Conservation (phyloP, 2,113 vertebrate species). For the Hepsetus odoe region DNA sequence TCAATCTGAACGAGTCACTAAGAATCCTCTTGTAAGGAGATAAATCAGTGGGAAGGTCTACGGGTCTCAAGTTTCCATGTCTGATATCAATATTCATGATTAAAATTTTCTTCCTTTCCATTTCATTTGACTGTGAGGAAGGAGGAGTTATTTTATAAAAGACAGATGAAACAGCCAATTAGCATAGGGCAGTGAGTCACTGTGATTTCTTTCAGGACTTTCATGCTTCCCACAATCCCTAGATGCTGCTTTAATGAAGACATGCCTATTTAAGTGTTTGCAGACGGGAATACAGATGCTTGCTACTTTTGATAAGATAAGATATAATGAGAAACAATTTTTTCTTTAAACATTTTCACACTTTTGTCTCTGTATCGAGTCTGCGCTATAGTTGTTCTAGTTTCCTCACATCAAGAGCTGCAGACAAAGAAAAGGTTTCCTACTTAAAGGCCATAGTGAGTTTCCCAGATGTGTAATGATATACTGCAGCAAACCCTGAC, state of each 20-base stretch:
- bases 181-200: slow-evolving; percentile 30
- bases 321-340: not conserved
- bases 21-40: slow-evolving; percentile 43
- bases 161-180: slow-evolving; percentile 40
- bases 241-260: slow-evolving; percentile 39
- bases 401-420: slow-evolving; percentile 28
- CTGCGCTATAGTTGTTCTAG: not conserved
- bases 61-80: slow-evolving; percentile 54
- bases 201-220: slow-evolving; percentile 14
- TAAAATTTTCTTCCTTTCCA: slow-evolving; percentile 14
- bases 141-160: slow-evolving; percentile 35
- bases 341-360: slow-evolving; percentile 25
- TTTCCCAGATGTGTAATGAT: slow-evolving; percentile 79
- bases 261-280: slow-evolving; percentile 52
- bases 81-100: slow-evolving; percentile 47
- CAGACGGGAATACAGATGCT: slow-evolving; percentile 26
- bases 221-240: slow-evolving; percentile 46
- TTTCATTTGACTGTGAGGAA: not conserved
- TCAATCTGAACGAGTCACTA: slow-evolving; percentile 52
- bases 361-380: slow-evolving; percentile 5
- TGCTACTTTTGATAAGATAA: slow-evolving; percentile 25
- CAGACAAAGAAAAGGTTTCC: slow-evolving; percentile 40
- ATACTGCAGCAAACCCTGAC: slow-evolving; percentile 65
- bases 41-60: slow-evolving; percentile 52
- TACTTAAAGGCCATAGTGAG: slow-evolving; percentile 54